Evolutionary conservation across 2,888 invertebrate species (phyloP).

Genomic region (Heliconius ismenius): DNA sequence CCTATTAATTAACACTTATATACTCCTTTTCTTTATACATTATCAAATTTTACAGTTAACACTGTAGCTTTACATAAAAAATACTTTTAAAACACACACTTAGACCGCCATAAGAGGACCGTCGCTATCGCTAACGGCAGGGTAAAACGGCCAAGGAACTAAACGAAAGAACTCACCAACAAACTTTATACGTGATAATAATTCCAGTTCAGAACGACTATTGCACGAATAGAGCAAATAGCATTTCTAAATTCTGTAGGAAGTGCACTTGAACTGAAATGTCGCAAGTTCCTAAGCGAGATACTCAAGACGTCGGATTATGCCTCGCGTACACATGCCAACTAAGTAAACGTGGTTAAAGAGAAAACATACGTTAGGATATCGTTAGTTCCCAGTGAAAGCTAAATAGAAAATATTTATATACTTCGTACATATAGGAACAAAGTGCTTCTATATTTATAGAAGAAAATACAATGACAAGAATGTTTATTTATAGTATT

Average conservation of each 20-base stretch:
- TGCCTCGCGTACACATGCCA: slow-evolving; percentile 33
- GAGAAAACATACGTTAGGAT: slow-evolving; percentile 18
- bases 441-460: background rate
- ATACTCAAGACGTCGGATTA: slow-evolving; percentile 37
- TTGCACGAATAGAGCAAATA: slow-evolving; percentile 38
- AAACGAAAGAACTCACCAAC: slow-evolving; percentile 32
- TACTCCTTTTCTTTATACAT: background rate
- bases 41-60: background rate
- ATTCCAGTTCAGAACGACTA: slow-evolving; percentile 36
- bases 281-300: slow-evolving; percentile 38
- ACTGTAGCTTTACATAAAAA: background rate
- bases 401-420: slow-evolving; percentile 28
- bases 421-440: background rate
- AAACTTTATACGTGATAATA: slow-evolving; percentile 40
- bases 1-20: background rate
- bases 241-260: slow-evolving; percentile 40
- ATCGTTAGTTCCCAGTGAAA: slow-evolving; percentile 15
- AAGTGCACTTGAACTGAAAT: slow-evolving; percentile 41
- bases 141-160: slow-evolving; percentile 3
- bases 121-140: background rate
- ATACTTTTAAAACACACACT: background rate
- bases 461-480: background rate
- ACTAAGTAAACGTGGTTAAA: slow-evolving; percentile 27
- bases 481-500: background rate
- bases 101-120: slow-evolving; percentile 4